Conservation (phyloP, 2,113 vertebrate species). For the Colaptes auratus region DNA sequence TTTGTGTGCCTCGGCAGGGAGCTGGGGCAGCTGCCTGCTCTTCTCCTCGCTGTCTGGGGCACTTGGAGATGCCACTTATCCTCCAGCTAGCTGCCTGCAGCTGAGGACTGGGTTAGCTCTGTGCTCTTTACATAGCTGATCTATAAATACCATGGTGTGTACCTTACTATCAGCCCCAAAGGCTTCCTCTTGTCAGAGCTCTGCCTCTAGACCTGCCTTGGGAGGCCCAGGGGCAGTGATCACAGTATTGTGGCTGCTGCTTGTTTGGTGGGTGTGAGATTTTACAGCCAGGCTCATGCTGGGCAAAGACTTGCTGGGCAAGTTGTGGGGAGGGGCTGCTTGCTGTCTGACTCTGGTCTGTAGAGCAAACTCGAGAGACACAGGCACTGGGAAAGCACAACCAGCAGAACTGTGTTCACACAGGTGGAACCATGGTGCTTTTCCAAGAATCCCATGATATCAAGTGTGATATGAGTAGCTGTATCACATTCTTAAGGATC, state of each 20-base stretch:
- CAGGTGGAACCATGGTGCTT: not conserved
- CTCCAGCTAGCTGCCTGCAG: not conserved
- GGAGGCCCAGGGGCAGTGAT: rapidly evolving
- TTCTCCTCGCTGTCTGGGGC: not conserved
- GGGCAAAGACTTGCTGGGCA: not conserved
- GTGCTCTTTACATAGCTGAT: not conserved
- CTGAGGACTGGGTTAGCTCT: not conserved
- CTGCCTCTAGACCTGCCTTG: not conserved
- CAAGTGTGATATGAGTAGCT: not conserved
- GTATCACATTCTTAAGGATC: not conserved
- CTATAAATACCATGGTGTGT: not conserved
- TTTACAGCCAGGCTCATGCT: not conserved
- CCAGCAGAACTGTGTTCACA: rapidly evolving
- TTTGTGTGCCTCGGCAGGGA: not conserved
- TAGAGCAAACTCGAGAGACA: rapidly evolving
- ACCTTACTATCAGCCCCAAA: not conserved
- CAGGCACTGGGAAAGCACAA: not conserved
- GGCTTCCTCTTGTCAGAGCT: not conserved
- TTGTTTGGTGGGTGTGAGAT: not conserved
- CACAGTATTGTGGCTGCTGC: rapidly evolving
- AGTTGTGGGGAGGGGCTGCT: not conserved
- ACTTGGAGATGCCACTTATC: not conserved
- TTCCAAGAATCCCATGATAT: not conserved
- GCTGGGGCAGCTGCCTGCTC: not conserved
- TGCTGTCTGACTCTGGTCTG: rapidly evolving